Percentiles rank a stretch among this genome's conserved stretches.
phyloP scores from a whole-genome alignment of 2,113 vertebrate genomes.

The Oreocharis arfaki region DNA sequence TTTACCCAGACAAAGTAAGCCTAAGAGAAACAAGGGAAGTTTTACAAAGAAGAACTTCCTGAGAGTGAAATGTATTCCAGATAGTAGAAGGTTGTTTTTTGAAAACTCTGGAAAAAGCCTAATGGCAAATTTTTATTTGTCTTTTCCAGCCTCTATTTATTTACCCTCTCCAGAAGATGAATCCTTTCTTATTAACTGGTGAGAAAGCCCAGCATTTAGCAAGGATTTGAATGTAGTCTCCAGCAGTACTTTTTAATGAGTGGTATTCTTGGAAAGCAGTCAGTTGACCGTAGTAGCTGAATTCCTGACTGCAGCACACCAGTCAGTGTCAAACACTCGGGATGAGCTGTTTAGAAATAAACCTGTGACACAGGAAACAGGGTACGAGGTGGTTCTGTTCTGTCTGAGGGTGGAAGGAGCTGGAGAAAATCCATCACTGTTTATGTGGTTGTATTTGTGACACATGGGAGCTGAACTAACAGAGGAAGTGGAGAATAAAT shows the following conservation, averaged over 20 bases:
- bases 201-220: neutral
- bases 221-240: neutral
- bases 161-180: neutral
- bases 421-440: neutral
- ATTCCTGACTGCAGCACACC: neutral
- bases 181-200: neutral
- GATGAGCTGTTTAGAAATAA: neutral
- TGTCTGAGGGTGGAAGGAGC: neutral
- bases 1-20: neutral
- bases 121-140: neutral
- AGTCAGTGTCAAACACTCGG: neutral
- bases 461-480: neutral
- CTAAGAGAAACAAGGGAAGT: neutral
- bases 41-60: neutral
- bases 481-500: slow-evolving; percentile 7
- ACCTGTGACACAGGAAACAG: neutral
- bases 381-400: neutral
- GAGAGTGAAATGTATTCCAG: neutral
- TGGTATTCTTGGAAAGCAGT: neutral
- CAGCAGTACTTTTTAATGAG: neutral
- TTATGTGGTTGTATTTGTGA: neutral
- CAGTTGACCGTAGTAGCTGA: neutral
- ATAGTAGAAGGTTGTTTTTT: neutral
- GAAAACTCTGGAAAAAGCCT: neutral
- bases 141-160: neutral